Evolutionary conservation across 37 sponge, comb jelly and placozoan species (phyloP), one percentile per base, ranked within the genome.

Genomic region (Crambe crambe): DNA sequence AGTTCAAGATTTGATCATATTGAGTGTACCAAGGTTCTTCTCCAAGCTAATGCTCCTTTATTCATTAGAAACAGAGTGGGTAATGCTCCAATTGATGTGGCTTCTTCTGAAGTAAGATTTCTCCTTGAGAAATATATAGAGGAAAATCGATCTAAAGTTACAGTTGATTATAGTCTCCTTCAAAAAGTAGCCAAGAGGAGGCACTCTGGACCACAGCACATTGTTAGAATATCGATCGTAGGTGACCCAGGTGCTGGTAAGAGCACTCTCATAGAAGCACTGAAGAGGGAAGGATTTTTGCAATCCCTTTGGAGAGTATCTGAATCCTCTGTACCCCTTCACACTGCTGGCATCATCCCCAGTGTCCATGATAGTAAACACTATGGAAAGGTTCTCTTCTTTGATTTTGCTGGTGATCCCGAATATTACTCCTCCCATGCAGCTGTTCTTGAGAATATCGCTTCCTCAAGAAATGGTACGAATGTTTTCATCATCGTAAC

Each of bases 321-420:
- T 35, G 54, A 73, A 76, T 40, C 58, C 21, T 44, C 73, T 42
- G 73, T 63, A 2, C 70, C 54, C 22, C 66, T 64, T 38, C 79
- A 68, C 27, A 85, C 86, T 8, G 80, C 79, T 85, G 86, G 86
- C 3, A 78, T 85, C 26, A 43, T 78, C 42, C 79, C 86, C 21
- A 37, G 59, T 37, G 29, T 72, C 37, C 39, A 61, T 32, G 9
- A 41, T 1, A 72, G 74, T 36, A 61, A 21, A 38, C 31, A 79
- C 26, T 64, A 58, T 78, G 85, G 78, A 23, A 58, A 54, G 30
- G 37, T 79, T 31, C 10, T 85, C 51, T 78, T 79, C 43, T 77
- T 57, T 77, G 86, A 85, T 43, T 85, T 85, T 78, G 86, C 86
- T 63, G 86, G 86, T 21, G 70, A 85, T 27, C 68, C 34, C 0